A percentile compares a stretch with the other conserved stretches of the same genome.
phyloP scores from a whole-genome alignment of 2,888 invertebrate genomes.

The Tineola bisselliella region DNA sequence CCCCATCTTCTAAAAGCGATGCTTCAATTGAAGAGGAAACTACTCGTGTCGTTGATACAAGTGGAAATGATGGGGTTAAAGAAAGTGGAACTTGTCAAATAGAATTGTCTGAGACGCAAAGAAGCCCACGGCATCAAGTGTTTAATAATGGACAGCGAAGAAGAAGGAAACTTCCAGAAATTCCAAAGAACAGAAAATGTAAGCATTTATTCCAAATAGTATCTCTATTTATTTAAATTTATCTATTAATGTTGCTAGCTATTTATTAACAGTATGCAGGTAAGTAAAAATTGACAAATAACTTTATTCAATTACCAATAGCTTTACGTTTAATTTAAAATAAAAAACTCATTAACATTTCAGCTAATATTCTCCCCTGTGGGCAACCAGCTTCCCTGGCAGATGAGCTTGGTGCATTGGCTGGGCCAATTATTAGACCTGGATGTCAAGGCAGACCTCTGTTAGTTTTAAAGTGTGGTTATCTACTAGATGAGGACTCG shows the following conservation, averaged over 20 bases:
- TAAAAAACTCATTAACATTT: conserved; percentile 22
- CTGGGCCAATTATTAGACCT: conserved; percentile 43
- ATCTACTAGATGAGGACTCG: conserved; percentile 81
- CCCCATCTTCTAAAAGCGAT: conserved; percentile 81
- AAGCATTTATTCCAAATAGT: conserved; percentile 40
- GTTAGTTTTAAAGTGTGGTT: conserved; percentile 77
- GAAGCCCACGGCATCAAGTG: conserved; percentile 46
- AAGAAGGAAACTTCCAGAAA: conserved; percentile 87
- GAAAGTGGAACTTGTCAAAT: conserved; percentile 32
- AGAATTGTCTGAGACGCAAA: conserved; percentile 35
- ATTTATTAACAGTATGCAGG: no score
- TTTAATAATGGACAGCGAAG: conserved; percentile 70
- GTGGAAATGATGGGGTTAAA: conserved; percentile 23
- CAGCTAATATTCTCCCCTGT: conserved; percentile 72
- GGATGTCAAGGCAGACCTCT: conserved; percentile 64
- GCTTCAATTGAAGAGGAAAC: conserved; percentile 72
- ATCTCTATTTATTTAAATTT: not conserved
- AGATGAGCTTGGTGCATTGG: conserved; percentile 71
- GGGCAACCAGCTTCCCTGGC: conserved; percentile 73
- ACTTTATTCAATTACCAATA: no score
- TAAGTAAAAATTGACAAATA: no score
- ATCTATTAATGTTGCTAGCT: not conserved
- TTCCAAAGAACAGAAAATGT: conserved; percentile 90
- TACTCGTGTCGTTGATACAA: conserved; percentile 67
- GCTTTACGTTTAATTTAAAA: no score